These are phyloP conservation scores for Meliscaeva auricollis DNA, from an alignment of 2,888 invertebrate species.

Conservation along the genomic window DNA sequence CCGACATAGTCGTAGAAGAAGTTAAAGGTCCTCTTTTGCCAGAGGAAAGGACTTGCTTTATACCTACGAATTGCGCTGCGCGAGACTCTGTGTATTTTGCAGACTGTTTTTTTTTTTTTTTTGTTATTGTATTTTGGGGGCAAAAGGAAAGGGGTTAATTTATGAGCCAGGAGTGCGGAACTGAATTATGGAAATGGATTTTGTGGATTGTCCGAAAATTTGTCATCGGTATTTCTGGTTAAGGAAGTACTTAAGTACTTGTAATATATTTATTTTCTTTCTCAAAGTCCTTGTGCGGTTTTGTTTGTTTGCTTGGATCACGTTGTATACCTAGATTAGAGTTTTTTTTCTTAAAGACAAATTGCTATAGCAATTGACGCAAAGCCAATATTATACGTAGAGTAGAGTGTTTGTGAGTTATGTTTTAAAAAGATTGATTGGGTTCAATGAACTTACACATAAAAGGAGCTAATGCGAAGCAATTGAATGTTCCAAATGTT, in stretches of 20 bases:
- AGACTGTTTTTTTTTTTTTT: constrained; percentile 12
- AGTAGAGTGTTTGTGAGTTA: constrained; percentile 18
- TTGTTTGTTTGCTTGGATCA: constrained; percentile 9
- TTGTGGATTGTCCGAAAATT: constrained; percentile 74
- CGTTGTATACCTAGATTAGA: constrained; percentile 1
- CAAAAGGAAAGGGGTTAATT: constrained; percentile 39
- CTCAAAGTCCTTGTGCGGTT: background rate
- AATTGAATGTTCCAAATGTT: background rate
- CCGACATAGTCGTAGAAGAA: constrained; percentile 20
- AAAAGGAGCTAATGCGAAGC: background rate
- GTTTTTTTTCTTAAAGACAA: constrained; percentile 15
- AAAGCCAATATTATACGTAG: constrained; percentile 17
- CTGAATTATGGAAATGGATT: constrained; percentile 74
- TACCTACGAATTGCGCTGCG: constrained; percentile 6
- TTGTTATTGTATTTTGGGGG: background rate
- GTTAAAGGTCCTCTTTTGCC: constrained; percentile 53
- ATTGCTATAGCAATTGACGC: constrained; percentile 29
- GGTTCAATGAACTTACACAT: constrained; percentile 12
- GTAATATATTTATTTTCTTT: constrained; percentile 37
- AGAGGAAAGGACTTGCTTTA: background rate
- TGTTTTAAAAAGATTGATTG: constrained; percentile 9
- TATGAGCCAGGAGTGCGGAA: constrained; percentile 44
- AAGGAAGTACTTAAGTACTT: constrained; percentile 69
- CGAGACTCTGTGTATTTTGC: constrained; percentile 27
- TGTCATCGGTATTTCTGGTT: constrained; percentile 66